Evolutionary conservation across 2,113 vertebrate genomes (phyloP), one percentile per base, ranked within the genome.

Genomic region (Puffinus mauretanicus): DNA sequence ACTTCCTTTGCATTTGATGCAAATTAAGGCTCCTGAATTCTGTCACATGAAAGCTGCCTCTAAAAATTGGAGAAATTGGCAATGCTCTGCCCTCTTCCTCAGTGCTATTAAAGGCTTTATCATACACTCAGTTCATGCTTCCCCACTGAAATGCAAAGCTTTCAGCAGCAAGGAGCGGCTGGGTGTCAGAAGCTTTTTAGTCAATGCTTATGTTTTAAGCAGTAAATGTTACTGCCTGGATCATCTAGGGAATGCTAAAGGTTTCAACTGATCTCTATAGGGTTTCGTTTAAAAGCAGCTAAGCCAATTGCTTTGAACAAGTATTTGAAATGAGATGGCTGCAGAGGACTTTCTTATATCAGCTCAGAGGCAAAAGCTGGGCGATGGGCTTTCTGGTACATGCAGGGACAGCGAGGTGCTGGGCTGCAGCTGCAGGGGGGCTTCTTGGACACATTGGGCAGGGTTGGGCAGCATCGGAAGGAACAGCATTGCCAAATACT

Each of bases 11-110:
- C 3, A 0, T 93, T 84, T 91, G 77, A 91, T 97, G 90, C 6
- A 82, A 95, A 96, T 95, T 91, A 93, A 95, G 11, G 58, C 79
- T 89, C 82, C 94, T 76, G 61, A 96, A 82, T 91, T 91, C 85
- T 94, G 93, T 95, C 92, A 93, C 38, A 60, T 55, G 47, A 90
- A 86, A 94, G 67, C 65, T 80, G 88, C 44, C 38, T 91, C 75
- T 91, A 61, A 93, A 91, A 91, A 86, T 11, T 77, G 82, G 80
- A 96, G 75, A 76, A 96, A 90, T 81, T 90, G 81, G 86, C 84
- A 83, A 42, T 73, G 88, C 66, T 95, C 78, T 95, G 75, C 46
- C 86, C 77, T 82, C 46, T 92, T 87, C 44, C 57, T 92, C 88
- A 58, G n/a, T 24, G 76, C 66, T 77, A 7, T 82, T 94, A 93